A percentile compares a stretch with the other conserved stretches of the same genome.
Evolutionary conservation across 2,888 invertebrate genomes (phyloP).

Genomic region (Adelognathus sp.): DNA sequence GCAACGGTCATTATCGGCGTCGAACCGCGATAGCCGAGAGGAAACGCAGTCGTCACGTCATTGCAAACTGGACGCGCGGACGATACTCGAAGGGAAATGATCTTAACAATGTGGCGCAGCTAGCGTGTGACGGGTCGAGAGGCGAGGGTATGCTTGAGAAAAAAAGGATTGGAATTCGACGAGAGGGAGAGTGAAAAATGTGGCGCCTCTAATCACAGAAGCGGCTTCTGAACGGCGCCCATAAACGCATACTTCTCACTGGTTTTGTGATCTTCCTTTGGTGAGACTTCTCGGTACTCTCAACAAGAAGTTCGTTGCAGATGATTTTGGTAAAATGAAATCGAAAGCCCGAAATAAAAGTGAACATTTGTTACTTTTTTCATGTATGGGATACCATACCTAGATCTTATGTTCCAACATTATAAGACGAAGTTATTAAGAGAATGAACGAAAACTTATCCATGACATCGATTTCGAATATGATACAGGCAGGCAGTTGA

Average conservation of each 20-base stretch:
- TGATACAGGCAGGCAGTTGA: too few species aligned
- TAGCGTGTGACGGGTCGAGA: slow-evolving; percentile 14
- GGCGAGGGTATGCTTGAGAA: not conserved
- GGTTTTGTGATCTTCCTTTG: not conserved
- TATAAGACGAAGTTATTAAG: too few species aligned
- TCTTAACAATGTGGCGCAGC: slow-evolving; percentile 21
- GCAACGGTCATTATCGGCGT: not conserved
- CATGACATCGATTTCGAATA: too few species aligned
- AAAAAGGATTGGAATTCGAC: not conserved
- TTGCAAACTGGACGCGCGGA: not conserved
- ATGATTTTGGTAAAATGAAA: too few species aligned
- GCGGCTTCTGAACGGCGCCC: slow-evolving; percentile 43
- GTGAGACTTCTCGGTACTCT: not conserved
- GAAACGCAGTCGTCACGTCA: not conserved
- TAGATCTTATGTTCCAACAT: too few species aligned
- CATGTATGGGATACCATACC: too few species aligned
- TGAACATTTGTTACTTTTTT: too few species aligned
- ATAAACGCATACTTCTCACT: slow-evolving; percentile 20
- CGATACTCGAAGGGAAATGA: slow-evolving; percentile 9
- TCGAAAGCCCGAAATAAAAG: too few species aligned
- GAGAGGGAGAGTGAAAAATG: slow-evolving; percentile 7
- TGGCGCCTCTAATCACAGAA: slow-evolving; percentile 48
- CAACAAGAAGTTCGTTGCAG: not conserved
- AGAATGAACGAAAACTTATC: too few species aligned
- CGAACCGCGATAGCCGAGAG: not conserved